Evolutionary conservation across 2,797 vertebrate species (phyloP).

Genomic region (Artibeus jamaicensis): DNA sequence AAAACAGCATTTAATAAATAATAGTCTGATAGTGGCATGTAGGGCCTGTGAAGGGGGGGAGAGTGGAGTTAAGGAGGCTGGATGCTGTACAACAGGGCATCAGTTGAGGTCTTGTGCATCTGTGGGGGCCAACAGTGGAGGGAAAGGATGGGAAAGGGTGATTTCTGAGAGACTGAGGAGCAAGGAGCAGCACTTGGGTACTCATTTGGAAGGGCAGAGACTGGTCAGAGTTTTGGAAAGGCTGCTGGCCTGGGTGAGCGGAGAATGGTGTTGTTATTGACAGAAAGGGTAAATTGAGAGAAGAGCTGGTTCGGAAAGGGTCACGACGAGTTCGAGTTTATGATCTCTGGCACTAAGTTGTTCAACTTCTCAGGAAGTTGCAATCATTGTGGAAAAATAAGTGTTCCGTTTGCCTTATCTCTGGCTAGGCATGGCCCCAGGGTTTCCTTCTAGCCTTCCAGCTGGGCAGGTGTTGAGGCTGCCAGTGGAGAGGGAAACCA

Average conservation of each 20-base stretch:
- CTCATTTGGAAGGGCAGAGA: background rate
- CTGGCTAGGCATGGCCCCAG: background rate
- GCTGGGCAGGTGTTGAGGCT: background rate
- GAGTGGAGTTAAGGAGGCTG: background rate
- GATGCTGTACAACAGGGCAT: background rate
- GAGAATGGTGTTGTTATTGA: background rate
- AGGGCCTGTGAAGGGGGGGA: background rate
- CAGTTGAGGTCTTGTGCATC: background rate
- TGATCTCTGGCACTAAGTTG: background rate
- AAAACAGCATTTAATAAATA: background rate
- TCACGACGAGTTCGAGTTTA: background rate
- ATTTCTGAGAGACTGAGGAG: background rate
- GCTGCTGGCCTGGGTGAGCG: background rate
- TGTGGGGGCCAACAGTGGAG: background rate
- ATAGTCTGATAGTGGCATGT: background rate
- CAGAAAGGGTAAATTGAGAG: background rate
- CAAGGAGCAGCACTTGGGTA: no score
- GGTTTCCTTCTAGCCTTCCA: background rate
- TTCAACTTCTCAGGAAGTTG: background rate
- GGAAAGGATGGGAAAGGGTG: background rate
- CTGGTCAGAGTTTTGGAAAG: background rate
- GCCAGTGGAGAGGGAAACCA: conserved; percentile 31
- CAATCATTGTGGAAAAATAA: background rate
- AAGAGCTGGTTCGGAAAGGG: background rate
- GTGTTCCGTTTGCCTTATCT: background rate